phyloP scores from a whole-genome alignment of 2,113 vertebrate species.

The Regulus satrapa region DNA sequence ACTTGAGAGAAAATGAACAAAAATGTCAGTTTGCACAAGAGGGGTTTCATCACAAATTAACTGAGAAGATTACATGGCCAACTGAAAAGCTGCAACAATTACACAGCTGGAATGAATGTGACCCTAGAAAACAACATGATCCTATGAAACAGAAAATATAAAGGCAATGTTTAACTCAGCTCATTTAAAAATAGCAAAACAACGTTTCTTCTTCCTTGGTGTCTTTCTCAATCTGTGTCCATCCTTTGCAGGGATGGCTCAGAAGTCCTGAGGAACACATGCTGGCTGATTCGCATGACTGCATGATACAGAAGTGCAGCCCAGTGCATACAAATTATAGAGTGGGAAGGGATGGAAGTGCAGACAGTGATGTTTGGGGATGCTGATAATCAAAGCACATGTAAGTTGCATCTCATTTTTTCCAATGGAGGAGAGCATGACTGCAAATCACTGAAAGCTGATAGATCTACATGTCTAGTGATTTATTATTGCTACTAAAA shows the following conservation, averaged over 20 bases:
- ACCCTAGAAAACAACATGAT: neutral
- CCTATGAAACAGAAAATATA: neutral
- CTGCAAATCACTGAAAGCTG: neutral
- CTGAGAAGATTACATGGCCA: neutral
- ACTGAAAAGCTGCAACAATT: neutral
- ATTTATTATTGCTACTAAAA: neutral
- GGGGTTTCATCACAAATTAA: neutral
- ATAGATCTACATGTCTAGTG: neutral
- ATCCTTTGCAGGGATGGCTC: neutral
- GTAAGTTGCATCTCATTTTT: neutral
- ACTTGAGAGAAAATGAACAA: neutral
- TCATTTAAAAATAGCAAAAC: neutral
- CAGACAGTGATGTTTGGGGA: neutral
- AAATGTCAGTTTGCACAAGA: neutral
- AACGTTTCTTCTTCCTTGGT: neutral
- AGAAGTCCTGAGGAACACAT: neutral
- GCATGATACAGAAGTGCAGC: neutral
- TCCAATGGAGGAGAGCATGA: neutral
- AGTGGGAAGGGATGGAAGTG: neutral
- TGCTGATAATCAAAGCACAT: neutral
- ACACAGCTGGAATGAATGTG: neutral
- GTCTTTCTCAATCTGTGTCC: neutral
- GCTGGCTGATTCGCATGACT: neutral
- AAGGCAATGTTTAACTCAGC: neutral
- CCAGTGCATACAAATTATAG: neutral